Evolutionary conservation across 2,113 vertebrate genomes (phyloP).

Genomic region (Onychostoma macrolepis): DNA sequence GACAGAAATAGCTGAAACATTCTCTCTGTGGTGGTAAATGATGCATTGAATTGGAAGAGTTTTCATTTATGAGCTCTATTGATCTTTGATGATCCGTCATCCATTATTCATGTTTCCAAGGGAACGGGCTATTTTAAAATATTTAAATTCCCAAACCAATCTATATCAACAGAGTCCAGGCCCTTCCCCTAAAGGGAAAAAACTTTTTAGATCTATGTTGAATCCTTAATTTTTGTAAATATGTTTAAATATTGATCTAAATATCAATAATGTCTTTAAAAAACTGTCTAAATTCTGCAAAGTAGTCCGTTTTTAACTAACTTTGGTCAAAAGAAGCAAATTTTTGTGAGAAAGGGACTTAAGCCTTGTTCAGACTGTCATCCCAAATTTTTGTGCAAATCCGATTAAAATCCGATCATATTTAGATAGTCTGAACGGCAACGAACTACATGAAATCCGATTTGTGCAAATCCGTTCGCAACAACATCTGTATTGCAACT

Average conservation of each 20-base stretch:
- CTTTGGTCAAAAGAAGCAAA: background rate
- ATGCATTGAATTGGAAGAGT: constrained; percentile 4
- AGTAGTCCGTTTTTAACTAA: background rate
- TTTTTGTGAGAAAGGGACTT: background rate
- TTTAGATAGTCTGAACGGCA: too few relatives aligned
- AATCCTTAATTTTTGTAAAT: background rate
- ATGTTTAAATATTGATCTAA: constrained; percentile 15
- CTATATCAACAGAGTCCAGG: background rate
- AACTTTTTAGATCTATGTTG: background rate
- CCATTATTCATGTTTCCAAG: constrained; percentile 40
- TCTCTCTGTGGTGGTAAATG: constrained; percentile 13
- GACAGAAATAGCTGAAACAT: background rate
- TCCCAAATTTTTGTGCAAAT: too few relatives aligned
- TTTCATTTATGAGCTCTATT: constrained; percentile 15
- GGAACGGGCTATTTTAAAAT: constrained; percentile 1
- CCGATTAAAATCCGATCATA: too few relatives aligned
- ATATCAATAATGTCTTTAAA: background rate
- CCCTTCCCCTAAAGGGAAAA: background rate
- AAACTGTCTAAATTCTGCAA: background rate
- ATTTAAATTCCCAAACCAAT: background rate
- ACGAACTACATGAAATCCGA: too few relatives aligned
- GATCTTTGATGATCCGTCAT: background rate
- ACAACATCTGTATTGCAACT: too few relatives aligned
- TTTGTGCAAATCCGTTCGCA: too few relatives aligned
- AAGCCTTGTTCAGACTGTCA: too few relatives aligned